Evolutionary conservation across 2,888 invertebrate species (phyloP).

Genomic region (Prenolepis imparis): DNA sequence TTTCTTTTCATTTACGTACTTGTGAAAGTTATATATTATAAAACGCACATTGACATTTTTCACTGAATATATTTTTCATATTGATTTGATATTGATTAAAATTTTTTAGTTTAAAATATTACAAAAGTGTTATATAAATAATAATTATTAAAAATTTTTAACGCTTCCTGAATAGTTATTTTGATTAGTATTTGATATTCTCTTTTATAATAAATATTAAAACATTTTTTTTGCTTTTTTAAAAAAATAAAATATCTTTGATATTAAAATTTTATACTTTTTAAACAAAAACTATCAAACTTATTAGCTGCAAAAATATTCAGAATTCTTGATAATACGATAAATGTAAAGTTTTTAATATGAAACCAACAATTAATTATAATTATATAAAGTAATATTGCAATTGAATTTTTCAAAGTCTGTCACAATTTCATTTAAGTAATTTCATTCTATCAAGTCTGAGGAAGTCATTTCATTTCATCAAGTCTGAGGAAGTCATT

Average conservation of each 20-base stretch:
- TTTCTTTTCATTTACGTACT: not conserved
- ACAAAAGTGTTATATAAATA: not conserved
- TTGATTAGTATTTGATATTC: not conserved
- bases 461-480: not conserved
- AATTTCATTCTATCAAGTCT: not conserved
- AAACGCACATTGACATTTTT: not conserved
- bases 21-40: not conserved
- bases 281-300: not conserved
- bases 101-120: not conserved
- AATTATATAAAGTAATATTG: not conserved
- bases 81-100: too few relatives aligned
- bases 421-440: not conserved
- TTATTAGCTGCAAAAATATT: not conserved
- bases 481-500: not conserved
- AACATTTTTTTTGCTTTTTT: not conserved
- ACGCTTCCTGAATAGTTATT: not conserved
- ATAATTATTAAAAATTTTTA: not conserved
- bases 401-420: not conserved
- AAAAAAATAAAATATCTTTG: not conserved
- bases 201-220: not conserved
- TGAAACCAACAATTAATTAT: not conserved
- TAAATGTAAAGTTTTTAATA: not conserved
- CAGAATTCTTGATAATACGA: not conserved
- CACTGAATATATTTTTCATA: not conserved
- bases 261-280: not conserved